phyloP scores from a whole-genome alignment of 92 coral and sea anemone species.

The Epizoanthus illoricatus region DNA sequence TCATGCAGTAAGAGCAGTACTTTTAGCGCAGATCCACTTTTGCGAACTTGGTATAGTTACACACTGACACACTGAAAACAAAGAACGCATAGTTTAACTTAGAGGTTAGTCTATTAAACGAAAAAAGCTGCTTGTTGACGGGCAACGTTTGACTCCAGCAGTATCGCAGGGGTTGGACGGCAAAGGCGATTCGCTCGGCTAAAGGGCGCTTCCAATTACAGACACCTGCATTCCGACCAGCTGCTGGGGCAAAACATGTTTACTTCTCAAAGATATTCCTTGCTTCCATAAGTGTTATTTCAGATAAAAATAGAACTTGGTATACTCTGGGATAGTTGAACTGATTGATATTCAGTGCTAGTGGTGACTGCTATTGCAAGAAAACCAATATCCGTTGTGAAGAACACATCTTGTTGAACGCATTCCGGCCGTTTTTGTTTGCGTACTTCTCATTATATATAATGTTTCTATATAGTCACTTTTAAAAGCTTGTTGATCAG shows the following conservation, averaged over 20 bases:
- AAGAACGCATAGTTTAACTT: no score
- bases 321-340: neutral
- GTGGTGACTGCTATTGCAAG: neutral
- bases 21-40: no score
- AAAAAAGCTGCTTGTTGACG: neutral
- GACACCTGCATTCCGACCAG: neutral
- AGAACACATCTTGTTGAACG: no score
- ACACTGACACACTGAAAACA: no score
- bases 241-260: neutral
- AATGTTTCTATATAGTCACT: no score
- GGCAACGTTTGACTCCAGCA: neutral
- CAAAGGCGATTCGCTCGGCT: neutral
- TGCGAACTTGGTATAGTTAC: no score
- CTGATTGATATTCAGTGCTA: no score
- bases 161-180: neutral
- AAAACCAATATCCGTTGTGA: neutral
- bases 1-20: no score
- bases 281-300: no score
- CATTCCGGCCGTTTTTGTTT: neutral
- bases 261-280: no score
- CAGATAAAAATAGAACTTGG: neutral
- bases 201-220: neutral
- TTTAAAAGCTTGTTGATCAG: no score
- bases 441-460: no score
- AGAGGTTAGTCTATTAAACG: neutral